phyloP scores from a whole-genome alignment of 1,140 invertebrate genomes.

The Condylostylus longicornis region DNA sequence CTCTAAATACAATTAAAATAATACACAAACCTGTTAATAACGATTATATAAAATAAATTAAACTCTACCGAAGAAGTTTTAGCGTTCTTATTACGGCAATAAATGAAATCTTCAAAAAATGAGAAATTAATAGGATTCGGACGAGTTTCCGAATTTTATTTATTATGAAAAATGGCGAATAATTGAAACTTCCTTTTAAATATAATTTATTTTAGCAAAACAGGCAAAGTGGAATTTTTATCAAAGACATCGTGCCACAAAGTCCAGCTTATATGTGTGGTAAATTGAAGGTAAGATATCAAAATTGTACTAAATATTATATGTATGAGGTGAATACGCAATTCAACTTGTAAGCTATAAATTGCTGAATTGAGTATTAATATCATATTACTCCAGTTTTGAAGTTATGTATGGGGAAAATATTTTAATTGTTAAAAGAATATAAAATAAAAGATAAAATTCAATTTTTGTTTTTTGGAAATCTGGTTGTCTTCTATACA shows the following conservation, averaged over 20 bases:
- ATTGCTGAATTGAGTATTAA: too few relatives aligned
- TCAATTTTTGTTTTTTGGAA: not conserved
- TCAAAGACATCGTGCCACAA: slow-evolving; percentile 88
- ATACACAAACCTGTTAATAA: too few relatives aligned
- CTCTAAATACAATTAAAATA: too few relatives aligned
- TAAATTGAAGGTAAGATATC: slow-evolving; percentile 68
- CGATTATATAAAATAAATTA: not conserved
- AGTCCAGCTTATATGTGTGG: slow-evolving; percentile 88
- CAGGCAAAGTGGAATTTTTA: slow-evolving; percentile 96
- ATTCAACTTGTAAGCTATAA: too few relatives aligned
- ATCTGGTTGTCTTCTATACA: not conserved
- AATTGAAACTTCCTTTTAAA: slow-evolving; percentile 51
- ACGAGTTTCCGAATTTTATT: too few relatives aligned
- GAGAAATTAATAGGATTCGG: not conserved
- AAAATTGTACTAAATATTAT: too few relatives aligned
- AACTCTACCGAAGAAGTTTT: not conserved
- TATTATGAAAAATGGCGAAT: slow-evolving; percentile 33
- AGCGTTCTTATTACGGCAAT: not conserved
- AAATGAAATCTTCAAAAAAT: not conserved
- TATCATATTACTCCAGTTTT: not conserved
- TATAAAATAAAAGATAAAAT: not conserved
- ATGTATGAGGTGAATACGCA: too few relatives aligned
- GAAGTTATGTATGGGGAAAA: not conserved
- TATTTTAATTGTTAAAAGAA: not conserved
- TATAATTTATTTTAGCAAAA: too few relatives aligned